These are phyloP conservation scores for Sinocyclocheilus anophthalmus DNA, from an alignment of 2,113 vertebrate genomes.

Conservation along the genomic window DNA sequence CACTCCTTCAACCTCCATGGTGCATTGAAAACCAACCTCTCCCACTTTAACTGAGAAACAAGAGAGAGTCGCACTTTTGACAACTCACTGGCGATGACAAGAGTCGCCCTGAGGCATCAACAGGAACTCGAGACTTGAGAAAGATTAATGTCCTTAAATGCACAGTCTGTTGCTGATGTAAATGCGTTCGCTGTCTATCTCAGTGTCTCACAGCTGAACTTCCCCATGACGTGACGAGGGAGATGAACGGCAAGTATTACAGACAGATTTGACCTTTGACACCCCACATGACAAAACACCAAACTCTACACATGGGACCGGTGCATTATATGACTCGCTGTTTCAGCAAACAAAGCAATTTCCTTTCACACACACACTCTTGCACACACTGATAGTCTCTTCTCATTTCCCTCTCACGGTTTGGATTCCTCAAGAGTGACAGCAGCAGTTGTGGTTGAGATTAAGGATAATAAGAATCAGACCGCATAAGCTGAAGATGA, in stretches of 20 bases:
- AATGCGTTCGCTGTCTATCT: constrained; percentile 22
- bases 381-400: background rate
- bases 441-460: constrained; percentile 42
- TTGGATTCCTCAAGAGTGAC: constrained; percentile 40
- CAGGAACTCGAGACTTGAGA: constrained; percentile 43
- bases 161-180: constrained; percentile 49
- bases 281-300: constrained; percentile 58
- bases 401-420: constrained; percentile 45
- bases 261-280: constrained; percentile 63
- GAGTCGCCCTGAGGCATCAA: constrained; percentile 46
- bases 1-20: constrained; percentile 33
- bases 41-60: constrained; percentile 31
- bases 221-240: constrained; percentile 43
- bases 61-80: constrained; percentile 33
- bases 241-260: constrained; percentile 29
- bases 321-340: constrained; percentile 60
- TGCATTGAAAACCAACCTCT: constrained; percentile 25
- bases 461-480: constrained; percentile 43
- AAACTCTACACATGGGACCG: constrained; percentile 61
- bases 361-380: constrained; percentile 52
- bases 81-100: constrained; percentile 39
- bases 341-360: constrained; percentile 65
- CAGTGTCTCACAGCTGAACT: constrained; percentile 23
- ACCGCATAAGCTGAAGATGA: constrained; percentile 29
- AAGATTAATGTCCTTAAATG: constrained; percentile 58